Evolutionary conservation across 2,888 invertebrate species (phyloP), one percentile per base, ranked within the genome.

Genomic region (Sisyra terminalis): DNA sequence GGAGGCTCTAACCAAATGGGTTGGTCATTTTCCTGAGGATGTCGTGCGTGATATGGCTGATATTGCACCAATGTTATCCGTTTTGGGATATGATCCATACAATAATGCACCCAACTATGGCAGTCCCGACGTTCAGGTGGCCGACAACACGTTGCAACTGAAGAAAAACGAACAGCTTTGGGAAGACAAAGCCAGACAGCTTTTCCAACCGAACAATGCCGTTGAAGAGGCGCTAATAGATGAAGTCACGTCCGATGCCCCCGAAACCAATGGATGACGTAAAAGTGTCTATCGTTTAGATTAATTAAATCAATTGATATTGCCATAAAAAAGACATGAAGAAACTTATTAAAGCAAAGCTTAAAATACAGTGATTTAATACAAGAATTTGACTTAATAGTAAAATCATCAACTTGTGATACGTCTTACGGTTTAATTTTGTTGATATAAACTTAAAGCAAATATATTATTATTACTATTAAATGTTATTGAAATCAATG

Each of bases 81-180:
- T 82, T 53, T 69, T 86, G 51, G 89, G 96, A 48, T 98, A 98
- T 67, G 93, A 97, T 70, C 96, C 97, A 24, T 78, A 84, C 61
- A 87, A 85, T 54, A 96, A 94, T 71, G 94, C 96, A 47, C 97
- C 97, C 48, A 78, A 82, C 59, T 98, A 98, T 69, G 90, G 88
- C 51, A 72, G 76, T 53, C 84, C 88, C 32, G 87, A 88, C 63
- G 68, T 72, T 50, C 68, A 75, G 60, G 82, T 83, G 46, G 75
- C 78, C 56, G 71, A 73, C 60, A 75, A 77, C 63, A 77, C 78
- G 46, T 60, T 61, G 50, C 60, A 60, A 61, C 60, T 64, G 57
- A 54, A 58, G 48, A 52, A 55, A 44, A 57, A 64, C 49, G 57
- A 58, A 46, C 52, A 52, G 42, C 52, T 52, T 38, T 64, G 63